Evolutionary conservation across 2,797 vertebrate genomes (phyloP).

Genomic region (Perdix hodgsoniae): DNA sequence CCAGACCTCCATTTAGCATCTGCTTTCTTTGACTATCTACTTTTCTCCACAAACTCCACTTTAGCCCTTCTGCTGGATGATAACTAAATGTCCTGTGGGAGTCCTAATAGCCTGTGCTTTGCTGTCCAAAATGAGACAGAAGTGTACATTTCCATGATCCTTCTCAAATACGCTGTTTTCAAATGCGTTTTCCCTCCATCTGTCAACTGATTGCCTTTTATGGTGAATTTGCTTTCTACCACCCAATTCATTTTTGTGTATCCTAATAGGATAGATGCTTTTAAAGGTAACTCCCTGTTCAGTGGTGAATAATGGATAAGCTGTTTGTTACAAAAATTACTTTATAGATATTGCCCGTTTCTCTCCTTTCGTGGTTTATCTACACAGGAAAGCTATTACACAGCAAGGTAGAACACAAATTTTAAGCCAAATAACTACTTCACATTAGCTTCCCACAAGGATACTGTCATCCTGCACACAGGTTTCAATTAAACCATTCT

Average conservation of each 20-base stretch:
- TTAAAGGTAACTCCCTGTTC: not conserved
- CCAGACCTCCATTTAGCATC: not conserved
- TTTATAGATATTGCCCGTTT: not conserved
- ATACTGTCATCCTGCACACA: not conserved
- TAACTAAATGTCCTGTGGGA: not conserved
- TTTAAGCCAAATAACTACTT: conserved; percentile 16
- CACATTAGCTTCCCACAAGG: not conserved
- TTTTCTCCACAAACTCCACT: not conserved
- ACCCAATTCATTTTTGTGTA: not conserved
- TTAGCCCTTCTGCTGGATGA: not conserved
- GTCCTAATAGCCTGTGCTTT: not conserved
- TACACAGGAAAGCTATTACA: not conserved
- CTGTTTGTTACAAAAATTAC: not conserved
- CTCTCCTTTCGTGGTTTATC: not conserved
- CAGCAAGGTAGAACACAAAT: not conserved
- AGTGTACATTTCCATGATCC: not conserved
- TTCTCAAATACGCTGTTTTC: not conserved
- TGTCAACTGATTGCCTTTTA: not conserved
- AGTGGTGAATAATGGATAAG: not conserved
- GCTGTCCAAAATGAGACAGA: not conserved
- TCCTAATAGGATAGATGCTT: not conserved
- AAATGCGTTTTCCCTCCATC: not conserved
- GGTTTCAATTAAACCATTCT: not conserved
- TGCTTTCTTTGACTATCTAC: not conserved
- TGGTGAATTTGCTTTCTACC: not conserved